Percentiles rank a stretch among this genome's conserved stretches.
Evolutionary conservation across 2,797 vertebrate species (phyloP).

Genomic region (Peromyscus eremicus): DNA sequence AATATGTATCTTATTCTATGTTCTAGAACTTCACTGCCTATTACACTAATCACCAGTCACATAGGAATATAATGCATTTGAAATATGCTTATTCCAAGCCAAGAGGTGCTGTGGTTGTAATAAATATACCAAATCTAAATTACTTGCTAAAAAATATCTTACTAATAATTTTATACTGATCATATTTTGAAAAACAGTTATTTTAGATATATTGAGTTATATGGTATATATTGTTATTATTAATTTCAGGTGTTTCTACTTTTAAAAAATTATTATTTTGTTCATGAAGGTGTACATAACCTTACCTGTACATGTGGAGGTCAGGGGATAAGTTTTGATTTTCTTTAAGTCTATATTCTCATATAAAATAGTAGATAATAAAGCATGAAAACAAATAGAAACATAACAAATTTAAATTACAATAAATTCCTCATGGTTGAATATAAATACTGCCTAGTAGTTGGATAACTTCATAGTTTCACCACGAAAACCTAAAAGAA

Average conservation of each 20-base stretch:
- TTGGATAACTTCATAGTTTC: not conserved
- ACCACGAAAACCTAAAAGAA: not conserved
- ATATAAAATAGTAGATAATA: not conserved
- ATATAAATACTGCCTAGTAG: not conserved
- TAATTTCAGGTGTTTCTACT: not conserved
- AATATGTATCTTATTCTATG: not conserved
- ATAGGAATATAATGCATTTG: not conserved
- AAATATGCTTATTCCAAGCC: not conserved
- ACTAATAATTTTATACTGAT: not conserved
- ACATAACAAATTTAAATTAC: not conserved
- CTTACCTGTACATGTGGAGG: accelerated
- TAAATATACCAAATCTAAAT: not conserved
- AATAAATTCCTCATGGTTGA: not conserved
- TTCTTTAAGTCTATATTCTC: not conserved
- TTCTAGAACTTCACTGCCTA: not conserved
- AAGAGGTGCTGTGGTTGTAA: not conserved
- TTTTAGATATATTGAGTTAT: not conserved
- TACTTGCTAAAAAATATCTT: not conserved
- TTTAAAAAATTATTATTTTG: not conserved
- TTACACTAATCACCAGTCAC: accelerated
- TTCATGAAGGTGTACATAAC: not conserved
- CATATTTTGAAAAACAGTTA: not conserved
- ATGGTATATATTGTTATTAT: not conserved
- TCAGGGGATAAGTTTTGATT: not conserved
- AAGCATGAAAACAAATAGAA: not conserved